Evolutionary conservation across 2,797 vertebrate species (phyloP), one percentile per base, ranked within the genome.

Genomic region (Lepilemur septentrionalis): DNA sequence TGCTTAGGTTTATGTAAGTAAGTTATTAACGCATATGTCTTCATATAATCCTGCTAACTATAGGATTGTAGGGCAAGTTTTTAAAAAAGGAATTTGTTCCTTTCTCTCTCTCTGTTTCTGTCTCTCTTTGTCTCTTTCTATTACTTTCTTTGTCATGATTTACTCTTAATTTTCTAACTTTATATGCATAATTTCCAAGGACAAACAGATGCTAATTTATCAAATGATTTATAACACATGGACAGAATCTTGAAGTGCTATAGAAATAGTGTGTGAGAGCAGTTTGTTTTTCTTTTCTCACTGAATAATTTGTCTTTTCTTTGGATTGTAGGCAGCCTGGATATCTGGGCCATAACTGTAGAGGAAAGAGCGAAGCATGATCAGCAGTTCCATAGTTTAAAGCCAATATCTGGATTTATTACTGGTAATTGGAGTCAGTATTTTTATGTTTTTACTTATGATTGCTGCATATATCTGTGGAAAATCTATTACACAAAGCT

Each of bases 311-410:
- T 48, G 23, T 98, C 89, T 55, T 91, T 91, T 17, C 95, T 97
- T 75, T 96, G 65, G n/a, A 57, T 97, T 97, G 0, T 65, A 99
- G 99, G 99, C 98, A 99, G 99, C 98, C 99, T 99, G 98, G 99
- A 99, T 98, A 99, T 99, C 98, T 99, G 99, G 99, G 99, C 99
- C 97, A 99, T 99, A 98, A 99, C 99, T 67, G 99, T 99, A 98
- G 99, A 99, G 95, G 99, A 99, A 97, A 99, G 99, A 99, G 99
- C 99, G 41, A 99, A 99, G 98, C 99, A 99, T 98, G 99, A 99
- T 98, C 99, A 99, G 94, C 99, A 99, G 98, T 99, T 99, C 98
- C 99, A 99, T 97, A 99, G 99, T 98, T 99, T 99, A 98, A 98
- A 99, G 98, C 99, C 99, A 76, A 99, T 98, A 46, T 98, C 99